Evolutionary conservation across 2,888 invertebrate genomes (phyloP), one percentile per base, ranked within the genome.

Genomic region (Drosophila nr. medialis): DNA sequence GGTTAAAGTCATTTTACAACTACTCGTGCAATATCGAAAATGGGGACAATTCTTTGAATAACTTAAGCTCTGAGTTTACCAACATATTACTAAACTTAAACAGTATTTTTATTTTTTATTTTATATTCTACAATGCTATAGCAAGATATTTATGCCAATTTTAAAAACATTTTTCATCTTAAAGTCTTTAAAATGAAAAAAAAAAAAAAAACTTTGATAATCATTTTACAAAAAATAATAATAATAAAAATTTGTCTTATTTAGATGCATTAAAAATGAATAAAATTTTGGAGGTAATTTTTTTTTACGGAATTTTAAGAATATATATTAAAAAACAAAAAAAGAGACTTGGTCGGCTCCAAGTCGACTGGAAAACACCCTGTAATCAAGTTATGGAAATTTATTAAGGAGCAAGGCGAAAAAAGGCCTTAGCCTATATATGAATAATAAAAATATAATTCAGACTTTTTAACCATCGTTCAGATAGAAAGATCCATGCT

Each of bases 261-360:
- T 15, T 45, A 32, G 13, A 42, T 61, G 51, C 48, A 29, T 30
- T n/a, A 36, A 49, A 49, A 55, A 27, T 15, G 18, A n/a, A 2
- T 21, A 27, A 53, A 11, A 34, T 72, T 77, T 77, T 77, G 64
- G 62, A 77, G 21, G 45, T 32, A 48, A n/a, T 69, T 58, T 68
- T 50, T 40, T 40, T 64, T n/a, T 2, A 36, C 13, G 3, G 10
- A 24, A 5, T 15, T 66, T 66, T 38, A 38, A 34, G 15, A 24
- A 15, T 8, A 40, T 18, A 15, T 27, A 60, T 13, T 4, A 32
- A 32, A 15, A 10, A 18, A 15, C 36, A 27, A n/a, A 18, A 15
- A 48, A 27, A n/a, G 1, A 8, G 18, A 27, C 32, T 8, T 32
- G 3, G 24, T 60, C 51, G 42, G 45, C 13, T 29, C 4, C 18